These are phyloP conservation scores for Calameuta idolon DNA, from an alignment of 2,888 invertebrate genomes.

Conservation along the genomic window DNA sequence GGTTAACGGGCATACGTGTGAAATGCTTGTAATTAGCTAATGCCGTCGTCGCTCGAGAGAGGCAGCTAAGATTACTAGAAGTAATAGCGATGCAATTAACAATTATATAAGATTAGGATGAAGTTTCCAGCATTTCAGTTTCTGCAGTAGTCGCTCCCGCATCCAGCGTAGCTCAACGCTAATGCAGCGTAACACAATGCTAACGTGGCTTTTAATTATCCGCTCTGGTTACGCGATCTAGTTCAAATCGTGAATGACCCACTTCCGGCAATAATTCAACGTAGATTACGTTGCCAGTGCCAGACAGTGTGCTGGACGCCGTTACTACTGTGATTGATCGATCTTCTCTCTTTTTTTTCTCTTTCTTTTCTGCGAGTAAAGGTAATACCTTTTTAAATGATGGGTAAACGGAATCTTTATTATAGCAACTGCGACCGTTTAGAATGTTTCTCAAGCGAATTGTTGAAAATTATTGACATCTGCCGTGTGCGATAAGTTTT, in stretches of 20 bases:
- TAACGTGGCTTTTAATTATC: slow-evolving; percentile 43
- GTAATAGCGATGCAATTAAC: slow-evolving; percentile 25
- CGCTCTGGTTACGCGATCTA: slow-evolving; percentile 34
- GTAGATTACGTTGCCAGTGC: not conserved
- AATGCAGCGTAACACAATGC: slow-evolving; percentile 32
- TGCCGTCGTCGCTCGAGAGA: slow-evolving; percentile 15
- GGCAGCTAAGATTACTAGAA: slow-evolving; percentile 16
- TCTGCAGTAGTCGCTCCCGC: not conserved
- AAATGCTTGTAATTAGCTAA: slow-evolving; percentile 22
- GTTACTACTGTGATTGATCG: slow-evolving; percentile 15
- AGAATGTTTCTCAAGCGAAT: not conserved
- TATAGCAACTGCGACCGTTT: not conserved
- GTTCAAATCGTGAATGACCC: slow-evolving; percentile 8
- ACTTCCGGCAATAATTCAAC: not conserved
- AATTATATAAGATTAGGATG: slow-evolving; percentile 26
- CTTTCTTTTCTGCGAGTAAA: slow-evolving; percentile 5
- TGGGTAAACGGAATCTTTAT: not conserved
- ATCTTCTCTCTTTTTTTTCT: slow-evolving; percentile 19
- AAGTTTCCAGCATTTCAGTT: slow-evolving; percentile 14
- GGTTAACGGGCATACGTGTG: slow-evolving; percentile 1
- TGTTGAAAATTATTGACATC: not conserved
- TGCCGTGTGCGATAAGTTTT: not conserved
- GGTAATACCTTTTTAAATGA: not conserved
- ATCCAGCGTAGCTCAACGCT: not conserved
- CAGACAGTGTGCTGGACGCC: not conserved